Evolutionary conservation across 2,888 invertebrate species (phyloP).

Genomic region (Erpobdella octoculata): DNA sequence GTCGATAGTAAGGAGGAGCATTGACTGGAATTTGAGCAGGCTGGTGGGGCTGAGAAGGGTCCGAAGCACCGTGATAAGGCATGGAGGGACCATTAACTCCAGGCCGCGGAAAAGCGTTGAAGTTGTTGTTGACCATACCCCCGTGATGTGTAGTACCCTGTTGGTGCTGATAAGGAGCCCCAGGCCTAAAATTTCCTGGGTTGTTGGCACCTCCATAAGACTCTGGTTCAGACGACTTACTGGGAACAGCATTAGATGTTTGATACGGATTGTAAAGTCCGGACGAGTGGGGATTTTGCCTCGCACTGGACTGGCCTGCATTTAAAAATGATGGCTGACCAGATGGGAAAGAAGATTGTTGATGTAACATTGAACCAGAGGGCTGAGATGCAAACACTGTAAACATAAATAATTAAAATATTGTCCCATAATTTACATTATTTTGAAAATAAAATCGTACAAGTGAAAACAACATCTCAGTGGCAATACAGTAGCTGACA

Average conservation of each 20-base stretch:
- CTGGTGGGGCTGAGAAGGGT: background rate
- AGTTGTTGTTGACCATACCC: constrained; percentile 1
- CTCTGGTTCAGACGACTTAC: background rate
- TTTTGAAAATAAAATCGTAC: no score
- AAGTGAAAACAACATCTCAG: no score
- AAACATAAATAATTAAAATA: no score
- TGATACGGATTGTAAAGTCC: background rate
- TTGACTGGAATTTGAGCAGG: no score
- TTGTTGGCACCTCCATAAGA: no score
- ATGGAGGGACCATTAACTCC: constrained; percentile 3
- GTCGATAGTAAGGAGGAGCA: background rate
- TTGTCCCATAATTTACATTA: no score
- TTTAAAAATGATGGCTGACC: background rate
- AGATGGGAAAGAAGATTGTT: background rate
- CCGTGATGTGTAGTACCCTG: background rate
- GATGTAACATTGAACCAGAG: background rate
- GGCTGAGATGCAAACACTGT: background rate
- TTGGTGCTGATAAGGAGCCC: background rate
- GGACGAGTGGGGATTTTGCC: background rate
- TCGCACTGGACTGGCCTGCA: background rate
- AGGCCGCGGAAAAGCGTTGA: background rate
- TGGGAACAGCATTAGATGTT: background rate
- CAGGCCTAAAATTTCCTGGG: no score
- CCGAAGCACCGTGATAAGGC: constrained; percentile 8
- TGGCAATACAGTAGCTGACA: no score